Conservation (phyloP, 2,888 invertebrate genomes). For the Pseudococcus jackbeardsleyi region DNA sequence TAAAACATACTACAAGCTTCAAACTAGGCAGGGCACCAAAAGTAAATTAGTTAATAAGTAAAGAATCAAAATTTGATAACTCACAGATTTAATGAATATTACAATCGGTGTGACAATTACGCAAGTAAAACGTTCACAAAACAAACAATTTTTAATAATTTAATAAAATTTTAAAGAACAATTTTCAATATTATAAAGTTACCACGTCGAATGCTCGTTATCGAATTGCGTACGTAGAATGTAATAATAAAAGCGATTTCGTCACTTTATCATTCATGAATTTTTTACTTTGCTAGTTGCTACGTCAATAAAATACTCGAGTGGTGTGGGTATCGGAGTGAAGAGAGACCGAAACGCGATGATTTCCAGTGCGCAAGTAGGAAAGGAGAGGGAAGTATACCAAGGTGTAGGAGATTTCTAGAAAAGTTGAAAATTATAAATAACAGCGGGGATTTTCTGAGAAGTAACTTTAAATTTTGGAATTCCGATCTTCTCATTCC, state of each 20-base stretch:
- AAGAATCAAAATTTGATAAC: background rate
- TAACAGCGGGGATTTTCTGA: no score
- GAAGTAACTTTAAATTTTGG: no score
- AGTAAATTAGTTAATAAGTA: background rate
- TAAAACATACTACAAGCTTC: background rate
- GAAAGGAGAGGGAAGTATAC: background rate
- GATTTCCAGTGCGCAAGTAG: background rate
- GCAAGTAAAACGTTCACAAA: background rate
- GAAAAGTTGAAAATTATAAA: no score
- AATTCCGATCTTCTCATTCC: no score
- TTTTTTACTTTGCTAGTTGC: background rate
- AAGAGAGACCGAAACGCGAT: background rate
- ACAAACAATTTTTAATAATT: background rate
- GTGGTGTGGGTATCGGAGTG: background rate
- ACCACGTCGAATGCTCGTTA: constrained; percentile 31
- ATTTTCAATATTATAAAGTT: background rate
- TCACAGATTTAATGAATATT: background rate
- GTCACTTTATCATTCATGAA: constrained; percentile 36
- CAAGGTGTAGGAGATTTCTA: background rate
- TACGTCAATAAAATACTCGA: background rate
- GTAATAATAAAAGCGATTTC: constrained; percentile 4
- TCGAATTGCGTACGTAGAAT: constrained; percentile 50
- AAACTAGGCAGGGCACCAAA: background rate
- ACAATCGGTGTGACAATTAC: background rate
- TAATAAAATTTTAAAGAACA: background rate